Conservation (phyloP, 2,888 invertebrate genomes). For the Ectemnius lituratus region DNA sequence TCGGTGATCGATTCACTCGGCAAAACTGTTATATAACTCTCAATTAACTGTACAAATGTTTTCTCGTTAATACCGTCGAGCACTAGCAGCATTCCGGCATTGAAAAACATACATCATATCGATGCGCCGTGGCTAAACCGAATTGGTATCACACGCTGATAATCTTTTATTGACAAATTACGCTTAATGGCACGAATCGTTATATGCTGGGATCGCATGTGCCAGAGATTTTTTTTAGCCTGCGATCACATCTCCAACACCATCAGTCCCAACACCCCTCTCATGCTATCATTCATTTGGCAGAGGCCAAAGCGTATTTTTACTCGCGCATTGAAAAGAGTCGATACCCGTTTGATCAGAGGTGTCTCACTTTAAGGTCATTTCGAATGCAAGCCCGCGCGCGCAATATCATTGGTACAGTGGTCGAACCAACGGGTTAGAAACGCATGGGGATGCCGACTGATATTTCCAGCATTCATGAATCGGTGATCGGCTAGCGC, state of each 20-base stretch:
- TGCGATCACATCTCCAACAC: not conserved
- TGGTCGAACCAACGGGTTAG: too few relatives aligned
- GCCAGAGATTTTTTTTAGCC: not conserved
- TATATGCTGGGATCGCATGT: not conserved
- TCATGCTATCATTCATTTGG: not conserved
- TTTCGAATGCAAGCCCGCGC: too few relatives aligned
- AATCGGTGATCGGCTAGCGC: not conserved
- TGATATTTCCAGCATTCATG: constrained; percentile 6
- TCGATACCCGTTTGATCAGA: too few relatives aligned
- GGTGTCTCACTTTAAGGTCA: too few relatives aligned
- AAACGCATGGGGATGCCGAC: not conserved
- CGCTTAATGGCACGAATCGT: constrained; percentile 45
- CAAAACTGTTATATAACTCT: constrained; percentile 41
- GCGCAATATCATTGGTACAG: too few relatives aligned
- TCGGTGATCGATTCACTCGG: constrained; percentile 44
- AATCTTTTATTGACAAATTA: constrained; percentile 53
- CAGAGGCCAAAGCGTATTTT: not conserved
- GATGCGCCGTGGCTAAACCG: constrained; percentile 47
- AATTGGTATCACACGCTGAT: constrained; percentile 40
- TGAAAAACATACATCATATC: constrained; percentile 48
- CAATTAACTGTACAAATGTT: constrained; percentile 54
- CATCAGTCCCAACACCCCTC: not conserved
- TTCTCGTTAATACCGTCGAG: constrained; percentile 43
- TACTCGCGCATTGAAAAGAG: too few relatives aligned
- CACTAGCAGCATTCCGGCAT: constrained; percentile 34